Evolutionary conservation across 2,113 vertebrate genomes (phyloP), one percentile per base, ranked within the genome.

Genomic region (Pyxicephalus adspersus): DNA sequence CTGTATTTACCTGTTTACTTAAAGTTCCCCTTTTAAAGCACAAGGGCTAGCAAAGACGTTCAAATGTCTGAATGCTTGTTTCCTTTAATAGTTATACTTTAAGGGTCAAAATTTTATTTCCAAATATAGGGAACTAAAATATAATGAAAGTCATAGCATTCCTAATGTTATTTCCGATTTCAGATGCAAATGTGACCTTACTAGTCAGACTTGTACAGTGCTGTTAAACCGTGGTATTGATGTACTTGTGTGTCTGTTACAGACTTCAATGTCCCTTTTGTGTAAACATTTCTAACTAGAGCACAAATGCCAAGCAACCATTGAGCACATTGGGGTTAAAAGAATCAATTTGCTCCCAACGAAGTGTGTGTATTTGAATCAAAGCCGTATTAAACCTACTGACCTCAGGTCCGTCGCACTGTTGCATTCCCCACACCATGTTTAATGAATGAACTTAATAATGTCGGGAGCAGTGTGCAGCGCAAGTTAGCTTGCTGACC

Each of bases 361-460:
- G 64, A 82, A 66, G 80, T 45, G 70, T 82, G 70, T 75, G 80
- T 66, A 66, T 64, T 74, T 75, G 61, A 82, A 75, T 82, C 70
- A 74, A 82, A 82, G 80, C 80, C 31, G 71, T 50, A 75, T 66
- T 65, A 82, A 73, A 82, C 71, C 80, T 50, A 75, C 60, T 82
- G 80, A 82, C 80, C 80, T 75, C 64, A 74, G 71, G 80, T 75
- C 80, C 66, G 61, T 26, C 29, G 70, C 70, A 74, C 61, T 82
- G 66, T 51, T 74, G 70, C 80, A 75, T 82, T 82, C 80, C 80
- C 80, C 80, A 82, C 70, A 82, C 80, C 80, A 82, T 82, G 80
- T 82, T 82, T 82, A 82, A 82, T 82, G 80, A 82, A 82, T 82
- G 80, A 82, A 82, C 61, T 82, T 82, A 82, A 75, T 82, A 82